phyloP scores from a whole-genome alignment of 2,113 vertebrate genomes.

The Spea multiplicata region DNA sequence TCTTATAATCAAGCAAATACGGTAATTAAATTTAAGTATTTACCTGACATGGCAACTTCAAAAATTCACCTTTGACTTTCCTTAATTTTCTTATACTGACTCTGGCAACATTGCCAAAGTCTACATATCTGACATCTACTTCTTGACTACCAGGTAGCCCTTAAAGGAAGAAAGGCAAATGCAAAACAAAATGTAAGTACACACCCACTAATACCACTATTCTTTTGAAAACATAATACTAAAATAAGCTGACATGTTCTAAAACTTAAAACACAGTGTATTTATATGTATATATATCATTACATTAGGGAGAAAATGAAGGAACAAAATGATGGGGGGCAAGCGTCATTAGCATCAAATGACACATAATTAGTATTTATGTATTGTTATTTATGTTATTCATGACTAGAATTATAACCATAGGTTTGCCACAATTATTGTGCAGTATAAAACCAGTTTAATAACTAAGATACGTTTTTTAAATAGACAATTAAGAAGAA shows the following conservation, averaged over 20 bases:
- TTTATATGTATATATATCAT: neutral
- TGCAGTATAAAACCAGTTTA: neutral
- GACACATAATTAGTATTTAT: no score
- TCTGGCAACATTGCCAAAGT: slow-evolving; percentile 74
- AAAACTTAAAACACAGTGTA: neutral
- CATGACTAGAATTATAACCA: no score
- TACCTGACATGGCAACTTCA: slow-evolving; percentile 81
- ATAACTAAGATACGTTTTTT: neutral
- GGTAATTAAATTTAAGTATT: slow-evolving; percentile 32
- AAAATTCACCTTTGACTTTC: slow-evolving; percentile 81
- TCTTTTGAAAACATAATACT: no score
- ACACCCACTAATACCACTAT: no score
- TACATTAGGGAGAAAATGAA: neutral
- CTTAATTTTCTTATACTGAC: slow-evolving; percentile 72
- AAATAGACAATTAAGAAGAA: neutral
- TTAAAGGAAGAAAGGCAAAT: slow-evolving; percentile 54
- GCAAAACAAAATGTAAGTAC: no score
- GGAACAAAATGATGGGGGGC: no score
- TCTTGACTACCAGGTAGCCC: slow-evolving; percentile 69
- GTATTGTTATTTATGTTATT: no score
- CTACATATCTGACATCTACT: slow-evolving; percentile 80
- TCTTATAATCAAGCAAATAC: no score
- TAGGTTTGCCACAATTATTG: no score
- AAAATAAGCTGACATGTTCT: no score
- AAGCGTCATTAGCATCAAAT: accelerated